Base-by-base conservation (phyloP, 2,113 vertebrate genomes). In the Sphaerodactylus townsendi region DNA sequence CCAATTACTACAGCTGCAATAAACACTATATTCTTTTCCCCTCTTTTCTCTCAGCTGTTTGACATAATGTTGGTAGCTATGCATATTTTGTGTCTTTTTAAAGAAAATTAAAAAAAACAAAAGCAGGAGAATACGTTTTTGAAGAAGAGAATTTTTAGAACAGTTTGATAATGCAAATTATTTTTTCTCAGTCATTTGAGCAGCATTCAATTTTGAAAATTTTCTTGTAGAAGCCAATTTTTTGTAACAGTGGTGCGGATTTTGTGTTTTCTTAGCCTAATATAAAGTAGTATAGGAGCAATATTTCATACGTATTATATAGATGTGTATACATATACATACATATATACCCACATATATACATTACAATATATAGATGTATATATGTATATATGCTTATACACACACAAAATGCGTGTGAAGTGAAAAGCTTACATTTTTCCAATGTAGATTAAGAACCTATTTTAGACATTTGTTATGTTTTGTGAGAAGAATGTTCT, bases 1-100 rank as follows among this genome's bases (percentile, higher is more conserved):
- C 68, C 92, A 94, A 92, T 95, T 94, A 92, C 86, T 93, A 94
- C 93, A 93, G 96, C 95, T 97, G 96, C 97, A 97, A 97, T 97
- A 96, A 97, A 95, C 95, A 95, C 95, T 95, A 92, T 89, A 92
- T 90, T 96, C 96, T 94, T 96, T n/a, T 93, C 50, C 30, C 30
- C 66, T n/a, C 70, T 14, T 69, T 83, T 82, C 90, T 91, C 83
- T 94, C 80, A 25, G 95, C 94, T 95, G 95, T 97, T 97, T 96
- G 92, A 96, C 95, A 94, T 96, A 90, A 94, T 83, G 90, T 95
- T 96, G 94, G 96, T 96, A 96, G 95, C 97, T 98, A 97, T 97
- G 96, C 96, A 97, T 96, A 97, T 95, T 96, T 95, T 96, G 94
- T 95, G 96, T 95, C 95, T 97, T 98, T 98, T 97, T 97, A 95